Conservation (phyloP, 2,113 vertebrate genomes). For the Istiophorus platypterus region DNA sequence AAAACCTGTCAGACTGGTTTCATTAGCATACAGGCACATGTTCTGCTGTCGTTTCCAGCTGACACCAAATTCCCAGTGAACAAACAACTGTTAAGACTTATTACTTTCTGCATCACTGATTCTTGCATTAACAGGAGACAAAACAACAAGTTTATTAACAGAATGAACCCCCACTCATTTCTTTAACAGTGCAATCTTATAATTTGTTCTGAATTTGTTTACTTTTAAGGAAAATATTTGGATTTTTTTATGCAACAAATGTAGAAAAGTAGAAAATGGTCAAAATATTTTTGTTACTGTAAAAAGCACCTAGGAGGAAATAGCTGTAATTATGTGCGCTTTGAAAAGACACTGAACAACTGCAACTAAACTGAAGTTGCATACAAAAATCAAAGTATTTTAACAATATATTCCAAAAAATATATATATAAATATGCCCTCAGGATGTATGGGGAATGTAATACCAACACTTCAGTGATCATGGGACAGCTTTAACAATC, state of each 20-base stretch:
- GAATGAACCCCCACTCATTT: not conserved
- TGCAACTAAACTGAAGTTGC: not conserved
- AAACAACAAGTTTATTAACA: conserved; percentile 8
- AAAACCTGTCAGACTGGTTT: conserved; percentile 56
- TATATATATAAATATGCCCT: not conserved
- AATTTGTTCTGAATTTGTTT: not conserved
- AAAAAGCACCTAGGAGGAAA: not conserved
- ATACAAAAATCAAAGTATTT: not conserved
- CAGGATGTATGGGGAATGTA: not conserved
- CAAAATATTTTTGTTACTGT: not conserved
- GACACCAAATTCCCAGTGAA: conserved; percentile 19
- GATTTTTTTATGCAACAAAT: not conserved
- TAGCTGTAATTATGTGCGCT: not conserved
- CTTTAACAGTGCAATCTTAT: not conserved
- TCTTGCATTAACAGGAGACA: conserved; percentile 37
- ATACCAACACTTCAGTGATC: conserved; percentile 24
- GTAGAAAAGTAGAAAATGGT: not conserved
- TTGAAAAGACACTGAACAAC: not conserved
- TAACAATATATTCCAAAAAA: not conserved
- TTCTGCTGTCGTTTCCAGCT: conserved; percentile 27
- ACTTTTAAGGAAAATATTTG: not conserved
- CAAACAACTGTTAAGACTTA: conserved; percentile 11
- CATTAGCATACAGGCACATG: conserved; percentile 10
- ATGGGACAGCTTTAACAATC: conserved; percentile 51
- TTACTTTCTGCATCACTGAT: conserved; percentile 37